phyloP scores from a whole-genome alignment of 1,140 invertebrate species.

The Drosophila burlai region DNA sequence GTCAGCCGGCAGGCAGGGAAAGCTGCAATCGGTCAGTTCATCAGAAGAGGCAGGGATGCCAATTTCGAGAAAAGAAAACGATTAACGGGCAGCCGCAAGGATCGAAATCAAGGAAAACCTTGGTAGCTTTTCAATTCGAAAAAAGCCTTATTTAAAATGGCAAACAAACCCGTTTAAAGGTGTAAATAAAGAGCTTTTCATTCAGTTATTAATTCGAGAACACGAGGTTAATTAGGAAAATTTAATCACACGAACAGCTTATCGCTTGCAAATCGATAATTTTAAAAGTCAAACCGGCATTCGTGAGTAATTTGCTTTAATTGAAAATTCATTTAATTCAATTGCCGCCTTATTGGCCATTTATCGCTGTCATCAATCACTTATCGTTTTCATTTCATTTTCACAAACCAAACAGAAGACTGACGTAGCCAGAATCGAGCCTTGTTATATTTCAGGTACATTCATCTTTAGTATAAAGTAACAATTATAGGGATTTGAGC shows the following conservation, averaged over 20 bases:
- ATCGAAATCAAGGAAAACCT: not conserved
- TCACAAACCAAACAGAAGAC: not conserved
- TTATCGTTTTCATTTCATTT: constrained; percentile 4
- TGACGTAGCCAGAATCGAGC: not conserved
- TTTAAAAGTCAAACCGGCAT: constrained; percentile 4
- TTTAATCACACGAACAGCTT: constrained; percentile 11
- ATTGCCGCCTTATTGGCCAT: constrained; percentile 38
- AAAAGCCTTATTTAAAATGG: not conserved
- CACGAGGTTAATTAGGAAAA: not conserved
- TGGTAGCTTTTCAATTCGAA: not conserved
- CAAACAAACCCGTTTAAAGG: not conserved
- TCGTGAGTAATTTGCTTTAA: constrained; percentile 41
- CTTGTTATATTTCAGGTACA: not conserved
- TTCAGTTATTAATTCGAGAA: constrained; percentile 1
- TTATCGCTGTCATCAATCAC: constrained; percentile 44
- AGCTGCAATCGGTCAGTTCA: constrained; percentile 29
- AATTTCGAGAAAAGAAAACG: not conserved
- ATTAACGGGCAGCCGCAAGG: constrained; percentile 1
- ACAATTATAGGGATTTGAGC: not conserved
- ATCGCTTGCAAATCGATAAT: constrained; percentile 21
- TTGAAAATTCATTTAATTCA: constrained; percentile 44
- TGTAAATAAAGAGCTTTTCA: not conserved
- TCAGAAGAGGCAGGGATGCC: constrained; percentile 23
- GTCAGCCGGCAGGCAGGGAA: constrained; percentile 9
- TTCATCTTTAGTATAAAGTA: not conserved